Evolutionary conservation across 1,140 invertebrate species (phyloP).

Genomic region (Plectrocnemia conspersa): DNA sequence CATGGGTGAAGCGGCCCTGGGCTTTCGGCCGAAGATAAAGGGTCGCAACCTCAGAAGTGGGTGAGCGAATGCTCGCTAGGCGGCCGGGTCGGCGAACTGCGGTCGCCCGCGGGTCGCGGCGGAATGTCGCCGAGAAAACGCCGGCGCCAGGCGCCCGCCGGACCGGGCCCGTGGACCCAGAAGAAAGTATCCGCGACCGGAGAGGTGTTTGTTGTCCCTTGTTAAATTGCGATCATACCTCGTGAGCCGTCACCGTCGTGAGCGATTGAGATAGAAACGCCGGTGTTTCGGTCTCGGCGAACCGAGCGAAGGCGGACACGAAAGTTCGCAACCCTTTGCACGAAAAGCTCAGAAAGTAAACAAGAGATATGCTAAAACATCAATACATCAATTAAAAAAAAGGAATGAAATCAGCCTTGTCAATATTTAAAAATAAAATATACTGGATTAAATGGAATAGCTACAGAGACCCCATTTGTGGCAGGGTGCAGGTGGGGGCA

Average conservation of each 20-base stretch:
- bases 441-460: too few relatives aligned
- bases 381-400: too few relatives aligned
- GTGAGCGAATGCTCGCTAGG: neutral
- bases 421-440: too few relatives aligned
- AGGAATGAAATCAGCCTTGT: too few relatives aligned
- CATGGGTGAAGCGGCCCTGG: neutral
- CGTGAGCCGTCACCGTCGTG: neutral
- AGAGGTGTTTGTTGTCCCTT: too few relatives aligned
- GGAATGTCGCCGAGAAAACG: slow-evolving; percentile 33
- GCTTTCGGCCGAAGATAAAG: neutral
- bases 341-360: too few relatives aligned
- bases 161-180: neutral
- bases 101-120: slow-evolving; percentile 10
- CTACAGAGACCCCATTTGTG: too few relatives aligned
- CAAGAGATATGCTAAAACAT: too few relatives aligned
- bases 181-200: slow-evolving; percentile 26
- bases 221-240: neutral
- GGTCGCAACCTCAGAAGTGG: slow-evolving; percentile 1
- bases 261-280: neutral
- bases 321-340: neutral
- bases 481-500: too few relatives aligned
- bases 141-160: slow-evolving; percentile 16
- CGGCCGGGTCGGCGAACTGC: slow-evolving; percentile 5
- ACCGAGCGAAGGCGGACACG: too few relatives aligned
- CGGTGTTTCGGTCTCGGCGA: neutral